These are phyloP conservation scores for Gadopsis bispinosus DNA, from an alignment of 2,797 vertebrate genomes.

Conservation along the genomic window DNA sequence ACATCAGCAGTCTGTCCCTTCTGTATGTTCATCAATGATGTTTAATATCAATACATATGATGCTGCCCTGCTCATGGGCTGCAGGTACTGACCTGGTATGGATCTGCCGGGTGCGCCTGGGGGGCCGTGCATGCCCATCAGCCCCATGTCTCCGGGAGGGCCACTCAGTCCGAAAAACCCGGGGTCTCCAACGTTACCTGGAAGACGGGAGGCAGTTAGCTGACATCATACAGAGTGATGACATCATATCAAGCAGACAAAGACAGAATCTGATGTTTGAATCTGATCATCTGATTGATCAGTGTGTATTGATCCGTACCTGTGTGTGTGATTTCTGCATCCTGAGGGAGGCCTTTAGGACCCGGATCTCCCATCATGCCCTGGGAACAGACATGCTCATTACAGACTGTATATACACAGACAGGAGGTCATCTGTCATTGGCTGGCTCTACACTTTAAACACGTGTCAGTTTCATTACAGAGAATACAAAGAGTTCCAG, in stretches of 20 bases:
- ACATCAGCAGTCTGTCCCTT: not conserved
- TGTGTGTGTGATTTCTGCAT: slow-evolving; percentile 26
- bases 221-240: slow-evolving; percentile 11
- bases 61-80: not conserved
- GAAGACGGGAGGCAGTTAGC: slow-evolving; percentile 3
- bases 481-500: not conserved
- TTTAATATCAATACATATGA: not conserved
- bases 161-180: slow-evolving; percentile 59
- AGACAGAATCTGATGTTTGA: not conserved
- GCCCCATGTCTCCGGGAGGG: slow-evolving; percentile 66
- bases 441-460: not conserved
- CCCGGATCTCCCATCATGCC: slow-evolving; percentile 78
- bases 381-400: slow-evolving; percentile 61
- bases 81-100: slow-evolving; percentile 64
- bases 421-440: not conserved
- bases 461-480: not conserved
- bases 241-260: not conserved
- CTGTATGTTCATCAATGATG: not conserved
- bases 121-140: slow-evolving; percentile 69
- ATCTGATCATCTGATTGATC: not conserved
- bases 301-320: slow-evolving; percentile 59
- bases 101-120: slow-evolving; percentile 61
- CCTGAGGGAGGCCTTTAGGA: slow-evolving; percentile 59
- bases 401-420: not conserved
- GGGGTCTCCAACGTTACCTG: slow-evolving; percentile 63